phyloP scores from a whole-genome alignment of 2,888 invertebrate species.

The Oscheius sp. region DNA sequence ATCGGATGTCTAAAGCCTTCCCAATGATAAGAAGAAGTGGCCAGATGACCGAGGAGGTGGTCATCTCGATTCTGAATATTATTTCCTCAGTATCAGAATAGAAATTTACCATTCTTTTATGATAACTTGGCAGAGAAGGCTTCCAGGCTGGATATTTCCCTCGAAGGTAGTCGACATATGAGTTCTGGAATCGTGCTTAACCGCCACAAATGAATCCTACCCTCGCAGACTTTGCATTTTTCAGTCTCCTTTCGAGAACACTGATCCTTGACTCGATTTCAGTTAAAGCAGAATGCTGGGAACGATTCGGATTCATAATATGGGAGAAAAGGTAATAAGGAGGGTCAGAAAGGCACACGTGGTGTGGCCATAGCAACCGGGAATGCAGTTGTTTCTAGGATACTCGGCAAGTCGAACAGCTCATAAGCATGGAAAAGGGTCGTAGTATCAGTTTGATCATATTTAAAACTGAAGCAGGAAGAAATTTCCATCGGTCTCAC shows the following conservation, averaged over 20 bases:
- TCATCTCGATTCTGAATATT: neutral
- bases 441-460: too few species aligned
- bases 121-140: constrained; percentile 42
- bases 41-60: constrained; percentile 12
- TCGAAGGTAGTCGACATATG: constrained; percentile 52
- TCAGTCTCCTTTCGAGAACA: constrained; percentile 48
- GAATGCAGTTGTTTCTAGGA: neutral
- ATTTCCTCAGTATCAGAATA: neutral
- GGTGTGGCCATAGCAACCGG: constrained; percentile 27
- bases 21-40: constrained; percentile 35
- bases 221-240: constrained; percentile 52
- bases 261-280: constrained; percentile 49
- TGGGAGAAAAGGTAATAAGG: neutral
- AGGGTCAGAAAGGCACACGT: neutral
- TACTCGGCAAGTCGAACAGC: too few species aligned
- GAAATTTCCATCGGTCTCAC: too few species aligned
- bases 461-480: too few species aligned
- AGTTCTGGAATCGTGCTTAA: constrained; percentile 37
- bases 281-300: constrained; percentile 42
- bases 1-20: neutral
- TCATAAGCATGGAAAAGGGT: too few species aligned
- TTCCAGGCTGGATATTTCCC: constrained; percentile 58
- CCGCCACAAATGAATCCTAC: constrained; percentile 24
- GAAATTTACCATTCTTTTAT: constrained; percentile 3
- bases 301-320: constrained; percentile 20